These are phyloP conservation scores for Polydrusus pterygomalis DNA, from an alignment of 2,888 invertebrate genomes.

Conservation along the genomic window DNA sequence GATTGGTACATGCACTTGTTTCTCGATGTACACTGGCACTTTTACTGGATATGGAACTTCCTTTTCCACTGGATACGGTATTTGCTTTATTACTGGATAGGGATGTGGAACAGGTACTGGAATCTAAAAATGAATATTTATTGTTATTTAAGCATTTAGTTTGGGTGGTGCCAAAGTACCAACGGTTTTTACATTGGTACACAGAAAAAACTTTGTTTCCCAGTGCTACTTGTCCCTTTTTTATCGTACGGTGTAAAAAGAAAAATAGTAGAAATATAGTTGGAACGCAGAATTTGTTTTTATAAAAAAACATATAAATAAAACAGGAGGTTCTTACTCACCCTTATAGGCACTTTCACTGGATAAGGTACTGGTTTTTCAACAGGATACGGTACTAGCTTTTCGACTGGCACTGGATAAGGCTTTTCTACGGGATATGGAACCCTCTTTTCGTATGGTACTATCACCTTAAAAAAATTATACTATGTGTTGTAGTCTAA, in stretches of 20 bases:
- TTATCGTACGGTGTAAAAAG: too few species aligned
- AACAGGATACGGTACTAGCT: constrained; percentile 73
- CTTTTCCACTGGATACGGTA: constrained; percentile 63
- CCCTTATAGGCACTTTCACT: constrained; percentile 73
- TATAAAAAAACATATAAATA: background rate
- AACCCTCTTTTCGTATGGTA: constrained; percentile 72
- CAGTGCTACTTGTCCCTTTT: too few species aligned
- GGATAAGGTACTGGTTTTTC: constrained; percentile 74
- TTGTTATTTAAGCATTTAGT: background rate
- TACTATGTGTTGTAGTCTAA: background rate
- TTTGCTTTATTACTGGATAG: too few species aligned
- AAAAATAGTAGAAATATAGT: too few species aligned
- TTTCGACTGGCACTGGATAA: constrained; percentile 70
- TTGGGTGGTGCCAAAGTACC: too few species aligned
- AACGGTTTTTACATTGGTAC: too few species aligned
- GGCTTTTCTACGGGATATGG: constrained; percentile 71
- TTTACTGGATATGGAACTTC: constrained; percentile 70
- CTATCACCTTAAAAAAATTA: constrained; percentile 56
- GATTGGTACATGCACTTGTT: constrained; percentile 70
- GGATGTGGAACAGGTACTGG: constrained; percentile 24
- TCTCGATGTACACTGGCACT: constrained; percentile 74
- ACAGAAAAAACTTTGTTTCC: too few species aligned
- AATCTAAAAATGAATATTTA: constrained; percentile 2
- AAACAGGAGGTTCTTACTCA: constrained; percentile 10
- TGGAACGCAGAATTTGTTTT: background rate